phyloP scores from a whole-genome alignment of 1,140 invertebrate genomes.

The Caenorhabditis latens region DNA sequence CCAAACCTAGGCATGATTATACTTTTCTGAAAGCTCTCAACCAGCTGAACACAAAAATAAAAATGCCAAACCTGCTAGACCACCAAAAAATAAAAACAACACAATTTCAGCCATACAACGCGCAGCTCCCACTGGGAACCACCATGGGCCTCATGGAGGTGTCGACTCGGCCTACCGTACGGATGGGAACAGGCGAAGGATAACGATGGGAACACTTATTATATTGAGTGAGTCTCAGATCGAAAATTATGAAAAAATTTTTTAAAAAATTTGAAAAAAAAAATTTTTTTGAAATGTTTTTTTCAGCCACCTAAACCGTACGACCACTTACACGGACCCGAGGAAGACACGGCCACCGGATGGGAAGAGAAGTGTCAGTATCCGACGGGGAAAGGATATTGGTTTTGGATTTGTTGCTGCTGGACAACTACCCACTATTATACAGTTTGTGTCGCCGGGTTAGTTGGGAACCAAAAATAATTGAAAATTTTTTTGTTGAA shows the following conservation, averaged over 20 bases:
- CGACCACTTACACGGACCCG: constrained; percentile 88
- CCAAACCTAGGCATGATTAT: background rate
- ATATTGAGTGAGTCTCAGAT: constrained; percentile 87
- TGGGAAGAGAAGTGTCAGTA: constrained; percentile 84
- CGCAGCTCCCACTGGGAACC: constrained; percentile 68
- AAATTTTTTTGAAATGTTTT: background rate
- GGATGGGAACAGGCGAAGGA: constrained; percentile 90
- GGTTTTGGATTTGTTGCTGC: constrained; percentile 94
- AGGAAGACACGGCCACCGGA: constrained; percentile 81
- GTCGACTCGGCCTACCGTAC: constrained; percentile 82
- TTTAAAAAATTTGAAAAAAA: background rate
- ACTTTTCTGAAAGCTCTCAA: background rate
- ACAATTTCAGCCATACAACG: constrained; percentile 67
- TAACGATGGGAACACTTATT: constrained; percentile 86
- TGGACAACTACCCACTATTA: constrained; percentile 89
- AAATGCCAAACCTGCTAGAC: background rate
- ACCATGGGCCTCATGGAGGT: constrained; percentile 66
- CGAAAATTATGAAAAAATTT: constrained; percentile 73
- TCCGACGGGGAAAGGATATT: constrained; percentile 83
- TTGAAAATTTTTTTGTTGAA: background rate
- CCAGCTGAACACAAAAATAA: background rate
- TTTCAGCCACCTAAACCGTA: constrained; percentile 88
- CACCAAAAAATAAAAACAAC: too few relatives aligned
- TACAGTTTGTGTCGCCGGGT: constrained; percentile 83
- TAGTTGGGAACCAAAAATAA: constrained; percentile 69